A percentile compares a stretch with the other conserved stretches of the same genome.
phyloP scores from a whole-genome alignment of 2,888 invertebrate genomes.

The Tachystola acroxantha region DNA sequence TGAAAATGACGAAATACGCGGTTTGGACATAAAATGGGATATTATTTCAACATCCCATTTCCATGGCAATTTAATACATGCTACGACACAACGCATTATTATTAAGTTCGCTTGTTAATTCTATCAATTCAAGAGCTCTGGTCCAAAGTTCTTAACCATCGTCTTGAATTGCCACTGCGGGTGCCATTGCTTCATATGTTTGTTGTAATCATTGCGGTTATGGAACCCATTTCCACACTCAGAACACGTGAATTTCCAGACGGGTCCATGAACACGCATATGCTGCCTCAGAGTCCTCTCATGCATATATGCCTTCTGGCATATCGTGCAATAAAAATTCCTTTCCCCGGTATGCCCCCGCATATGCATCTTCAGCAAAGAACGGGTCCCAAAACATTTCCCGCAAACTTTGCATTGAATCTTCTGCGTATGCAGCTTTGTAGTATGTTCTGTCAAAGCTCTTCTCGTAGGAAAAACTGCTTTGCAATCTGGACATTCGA shows the following conservation, averaged over 20 bases:
- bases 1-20: no score
- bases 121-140: conserved; percentile 20
- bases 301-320: conserved; percentile 66
- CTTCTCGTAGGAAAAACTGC: conserved; percentile 50
- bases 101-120: background rate
- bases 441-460: conserved; percentile 63
- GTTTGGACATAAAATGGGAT: no score
- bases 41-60: no score
- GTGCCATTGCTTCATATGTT: conserved; percentile 66
- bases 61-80: no score
- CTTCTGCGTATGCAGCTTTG: conserved; percentile 58
- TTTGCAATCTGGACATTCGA: conserved; percentile 58
- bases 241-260: conserved; percentile 51
- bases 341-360: conserved; percentile 62
- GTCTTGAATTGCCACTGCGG: conserved; percentile 56
- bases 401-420: conserved; percentile 62
- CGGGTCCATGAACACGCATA: conserved; percentile 56
- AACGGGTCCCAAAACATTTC: conserved; percentile 61
- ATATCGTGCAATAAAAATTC: conserved; percentile 56
- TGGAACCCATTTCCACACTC: conserved; percentile 59
- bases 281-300: conserved; percentile 61
- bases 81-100: no score
- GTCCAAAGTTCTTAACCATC: conserved; percentile 45
- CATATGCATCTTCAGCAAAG: conserved; percentile 58
- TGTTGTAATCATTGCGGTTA: conserved; percentile 55